Evolutionary conservation across 2,888 invertebrate genomes (phyloP).

Genomic region (Hydriomena furcata): DNA sequence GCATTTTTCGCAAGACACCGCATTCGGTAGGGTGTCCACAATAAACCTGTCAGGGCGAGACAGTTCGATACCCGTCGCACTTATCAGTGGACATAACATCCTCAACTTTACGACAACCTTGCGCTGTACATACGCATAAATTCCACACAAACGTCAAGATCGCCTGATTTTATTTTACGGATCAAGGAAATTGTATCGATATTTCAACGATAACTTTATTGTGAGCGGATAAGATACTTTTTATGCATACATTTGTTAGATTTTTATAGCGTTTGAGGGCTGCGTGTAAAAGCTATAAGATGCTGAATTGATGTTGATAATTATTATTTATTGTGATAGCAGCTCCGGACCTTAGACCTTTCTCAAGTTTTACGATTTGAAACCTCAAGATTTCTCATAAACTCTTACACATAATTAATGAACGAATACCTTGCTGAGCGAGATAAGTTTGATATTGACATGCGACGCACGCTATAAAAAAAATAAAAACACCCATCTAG

Average conservation of each 20-base stretch:
- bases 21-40: conserved; percentile 75
- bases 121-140: conserved; percentile 72
- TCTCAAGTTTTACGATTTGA: conserved; percentile 34
- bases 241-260: conserved; percentile 67
- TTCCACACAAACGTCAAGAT: conserved; percentile 72
- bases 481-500: conserved; percentile 44
- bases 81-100: conserved; percentile 80
- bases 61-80: conserved; percentile 73
- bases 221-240: conserved; percentile 70
- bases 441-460: conserved; percentile 25
- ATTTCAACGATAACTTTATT: conserved; percentile 78
- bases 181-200: conserved; percentile 81
- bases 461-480: conserved; percentile 36
- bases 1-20: conserved; percentile 58
- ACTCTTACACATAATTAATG: conserved; percentile 21
- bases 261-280: conserved; percentile 60
- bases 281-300: conserved; percentile 37
- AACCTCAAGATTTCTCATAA: conserved; percentile 25
- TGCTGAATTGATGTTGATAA: conserved; percentile 47
- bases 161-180: conserved; percentile 76
- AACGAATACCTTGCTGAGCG: conserved; percentile 2
- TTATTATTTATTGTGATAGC: conserved; percentile 48
- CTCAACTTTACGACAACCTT: conserved; percentile 78
- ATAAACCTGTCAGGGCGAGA: conserved; percentile 74
- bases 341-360: conserved; percentile 32